Conservation (phyloP, 2,888 invertebrate genomes). For the Drosophila parthenogenetica region DNA sequence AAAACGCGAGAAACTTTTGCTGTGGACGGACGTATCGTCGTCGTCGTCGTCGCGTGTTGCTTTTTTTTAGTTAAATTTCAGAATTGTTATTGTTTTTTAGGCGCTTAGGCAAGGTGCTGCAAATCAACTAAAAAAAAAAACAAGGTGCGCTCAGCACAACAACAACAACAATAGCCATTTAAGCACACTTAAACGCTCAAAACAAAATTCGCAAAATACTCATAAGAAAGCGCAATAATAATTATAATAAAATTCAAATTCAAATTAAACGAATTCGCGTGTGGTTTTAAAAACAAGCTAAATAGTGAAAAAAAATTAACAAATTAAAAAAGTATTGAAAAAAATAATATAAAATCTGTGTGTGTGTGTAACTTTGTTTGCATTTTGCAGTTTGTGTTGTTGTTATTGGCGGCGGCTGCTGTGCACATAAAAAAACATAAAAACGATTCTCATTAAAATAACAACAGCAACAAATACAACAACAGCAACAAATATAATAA, state of each 20-base stretch:
- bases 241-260: slow-evolving; percentile 4
- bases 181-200: slow-evolving; percentile 2
- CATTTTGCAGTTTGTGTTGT: slow-evolving; percentile 35
- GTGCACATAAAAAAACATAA: slow-evolving; percentile 48
- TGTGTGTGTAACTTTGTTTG: slow-evolving; percentile 31
- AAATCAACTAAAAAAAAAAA: background rate
- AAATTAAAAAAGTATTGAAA: slow-evolving; percentile 11
- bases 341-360: slow-evolving; percentile 28
- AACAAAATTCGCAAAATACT: slow-evolving; percentile 16
- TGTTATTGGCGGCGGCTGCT: slow-evolving; percentile 48
- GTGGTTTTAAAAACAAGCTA: slow-evolving; percentile 12
- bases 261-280: slow-evolving; percentile 16
- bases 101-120: slow-evolving; percentile 28
- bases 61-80: slow-evolving; percentile 39
- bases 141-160: slow-evolving; percentile 37
- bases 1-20: slow-evolving; percentile 63
- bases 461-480: slow-evolving; percentile 34
- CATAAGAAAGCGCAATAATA: slow-evolving; percentile 4
- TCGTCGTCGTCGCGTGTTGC: slow-evolving; percentile 54
- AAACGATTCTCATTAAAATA: slow-evolving; percentile 53
- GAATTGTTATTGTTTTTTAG: slow-evolving; percentile 55
- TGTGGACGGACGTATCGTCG: slow-evolving; percentile 55
- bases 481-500: slow-evolving; percentile 2
- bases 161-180: slow-evolving; percentile 1
- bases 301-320: slow-evolving; percentile 29